phyloP scores from a whole-genome alignment of 2,797 vertebrate genomes.

The Aythya fuligula region DNA sequence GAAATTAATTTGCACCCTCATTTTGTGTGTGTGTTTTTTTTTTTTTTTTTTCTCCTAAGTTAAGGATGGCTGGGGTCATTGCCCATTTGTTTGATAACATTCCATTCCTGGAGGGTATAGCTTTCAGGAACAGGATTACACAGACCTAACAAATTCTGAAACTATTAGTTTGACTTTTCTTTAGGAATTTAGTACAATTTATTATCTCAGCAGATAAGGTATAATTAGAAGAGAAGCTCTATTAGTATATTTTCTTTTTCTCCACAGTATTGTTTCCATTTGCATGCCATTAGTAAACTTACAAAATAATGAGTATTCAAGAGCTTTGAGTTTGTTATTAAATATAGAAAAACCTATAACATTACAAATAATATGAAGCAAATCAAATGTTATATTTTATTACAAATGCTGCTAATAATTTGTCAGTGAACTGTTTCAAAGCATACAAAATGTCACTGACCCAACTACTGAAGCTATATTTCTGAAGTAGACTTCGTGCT shows the following conservation, averaged over 20 bases:
- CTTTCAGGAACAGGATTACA: neutral
- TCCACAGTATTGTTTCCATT: neutral
- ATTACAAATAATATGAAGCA: neutral
- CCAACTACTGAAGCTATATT: neutral
- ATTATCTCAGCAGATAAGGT: neutral
- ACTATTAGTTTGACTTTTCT: neutral
- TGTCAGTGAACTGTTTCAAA: neutral
- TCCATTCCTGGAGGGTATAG: neutral
- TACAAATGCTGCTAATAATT: neutral
- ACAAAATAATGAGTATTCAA: neutral
- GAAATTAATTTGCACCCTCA: neutral
- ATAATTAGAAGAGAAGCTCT: neutral
- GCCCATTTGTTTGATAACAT: neutral
- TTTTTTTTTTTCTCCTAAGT: neutral
- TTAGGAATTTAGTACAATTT: neutral
- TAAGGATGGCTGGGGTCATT: neutral
- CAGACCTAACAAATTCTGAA: neutral
- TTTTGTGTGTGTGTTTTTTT: neutral
- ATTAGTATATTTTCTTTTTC: neutral
- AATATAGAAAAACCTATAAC: neutral
- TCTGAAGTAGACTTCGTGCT: neutral
- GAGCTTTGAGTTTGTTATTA: neutral
- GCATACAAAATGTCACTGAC: neutral
- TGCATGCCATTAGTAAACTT: neutral
- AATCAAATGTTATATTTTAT: neutral